Evolutionary conservation across 2,797 vertebrate species (phyloP).

Genomic region (Acanthiza pusilla): DNA sequence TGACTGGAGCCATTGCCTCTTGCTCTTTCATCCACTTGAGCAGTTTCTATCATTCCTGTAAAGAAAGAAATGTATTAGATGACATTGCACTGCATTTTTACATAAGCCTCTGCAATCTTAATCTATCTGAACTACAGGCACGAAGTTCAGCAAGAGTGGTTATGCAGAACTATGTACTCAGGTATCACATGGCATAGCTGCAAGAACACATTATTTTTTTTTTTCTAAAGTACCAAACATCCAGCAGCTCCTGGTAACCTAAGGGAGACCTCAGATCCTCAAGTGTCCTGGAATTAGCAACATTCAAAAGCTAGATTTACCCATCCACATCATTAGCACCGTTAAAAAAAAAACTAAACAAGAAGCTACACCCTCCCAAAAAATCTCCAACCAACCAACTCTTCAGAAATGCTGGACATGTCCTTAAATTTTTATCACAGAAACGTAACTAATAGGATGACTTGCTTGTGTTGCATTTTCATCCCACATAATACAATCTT

Average conservation of each 20-base stretch:
- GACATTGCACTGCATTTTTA: neutral
- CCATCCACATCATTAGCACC: neutral
- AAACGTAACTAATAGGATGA: neutral
- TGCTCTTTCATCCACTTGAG: constrained; percentile 90
- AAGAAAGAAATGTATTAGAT: constrained; percentile 1
- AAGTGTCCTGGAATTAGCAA: neutral
- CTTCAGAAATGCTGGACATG: neutral
- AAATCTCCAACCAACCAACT: neutral
- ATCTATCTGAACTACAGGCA: neutral
- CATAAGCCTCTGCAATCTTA: neutral
- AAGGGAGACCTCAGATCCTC: neutral
- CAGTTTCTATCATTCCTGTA: constrained; percentile 96
- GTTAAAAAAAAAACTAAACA: neutral
- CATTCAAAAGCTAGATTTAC: neutral
- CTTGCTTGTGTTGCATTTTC: neutral
- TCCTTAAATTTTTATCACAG: neutral
- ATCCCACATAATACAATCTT: neutral
- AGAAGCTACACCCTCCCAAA: neutral
- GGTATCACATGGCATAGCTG: neutral
- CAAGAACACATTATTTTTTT: neutral
- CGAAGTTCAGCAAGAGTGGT: neutral
- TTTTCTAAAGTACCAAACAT: neutral
- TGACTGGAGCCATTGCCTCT: constrained; percentile 91
- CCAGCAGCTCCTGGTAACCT: neutral
- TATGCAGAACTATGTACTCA: neutral